Base-by-base conservation (phyloP, 37 sponge, comb jelly and placozoan genomes). In the Haliclona indistincta region DNA sequence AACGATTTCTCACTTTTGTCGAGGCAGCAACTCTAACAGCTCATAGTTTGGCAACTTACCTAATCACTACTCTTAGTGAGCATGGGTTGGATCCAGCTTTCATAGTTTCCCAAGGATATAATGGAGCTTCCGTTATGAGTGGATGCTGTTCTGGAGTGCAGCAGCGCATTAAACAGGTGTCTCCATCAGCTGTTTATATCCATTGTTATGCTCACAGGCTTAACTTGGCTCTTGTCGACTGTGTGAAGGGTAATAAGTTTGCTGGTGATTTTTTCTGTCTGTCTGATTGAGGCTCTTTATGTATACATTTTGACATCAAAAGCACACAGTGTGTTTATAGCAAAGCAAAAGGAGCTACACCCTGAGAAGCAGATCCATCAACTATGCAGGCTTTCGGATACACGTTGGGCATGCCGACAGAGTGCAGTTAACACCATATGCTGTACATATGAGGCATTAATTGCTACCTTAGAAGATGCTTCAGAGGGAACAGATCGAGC, bases 51-150 rank as follows among this genome's bases (percentile, higher is more conserved):
- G 64, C 89, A 54, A 55, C 26, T 17, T 88, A 85, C 72, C 77
- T 88, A 34, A 74, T 88, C 49, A 38, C 56, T 72, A 69, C 64
- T n/a, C 52, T 84, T 25, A 65, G 56, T 26, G 17, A 71, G 44
- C 37, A 66, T 43, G 35, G 49, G 40, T 41, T 84, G 38, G 75
- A 84, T 30, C 71, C 80, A 7, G 37, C 6, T 2, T 84, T 63
- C 54, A 70, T 84, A n/a, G 85, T 84, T 17, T 77, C 85, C n/a
- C 78, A 84, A 42, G 85, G 78, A 0, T 84, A 84, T 63, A 64
- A 84, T 76, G 85, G 85, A 10, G 85, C 85, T 37, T 76, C 51
- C 75, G 78, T 84, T 8, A 84, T 76, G 84, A 67, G 70, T 82
- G 83, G 83, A 7, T 6, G 38, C 28, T 82, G 83, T 64, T 55